phyloP scores from a whole-genome alignment of 2,113 vertebrate genomes.

The Neotoma lepida region DNA sequence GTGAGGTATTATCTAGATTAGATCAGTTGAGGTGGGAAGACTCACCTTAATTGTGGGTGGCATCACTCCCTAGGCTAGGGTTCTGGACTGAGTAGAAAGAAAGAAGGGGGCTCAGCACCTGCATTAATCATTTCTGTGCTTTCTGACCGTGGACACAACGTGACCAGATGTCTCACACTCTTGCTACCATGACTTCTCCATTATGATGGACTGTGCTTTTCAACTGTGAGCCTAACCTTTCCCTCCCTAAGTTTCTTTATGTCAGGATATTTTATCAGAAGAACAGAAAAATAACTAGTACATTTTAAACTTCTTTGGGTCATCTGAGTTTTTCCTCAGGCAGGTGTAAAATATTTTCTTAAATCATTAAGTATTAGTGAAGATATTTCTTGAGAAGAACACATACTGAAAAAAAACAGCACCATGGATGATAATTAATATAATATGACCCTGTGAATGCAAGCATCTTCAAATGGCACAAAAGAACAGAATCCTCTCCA shows the following conservation, averaged over 20 bases:
- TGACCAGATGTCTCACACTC: neutral
- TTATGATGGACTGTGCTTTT: neutral
- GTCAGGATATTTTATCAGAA: neutral
- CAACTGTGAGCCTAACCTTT: neutral
- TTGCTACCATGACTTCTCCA: neutral
- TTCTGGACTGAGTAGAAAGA: neutral
- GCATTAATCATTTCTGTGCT: neutral
- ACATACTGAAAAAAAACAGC: slow-evolving; percentile 23
- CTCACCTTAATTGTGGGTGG: neutral
- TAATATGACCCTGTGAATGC: slow-evolving; percentile 49
- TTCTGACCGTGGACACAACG: neutral
- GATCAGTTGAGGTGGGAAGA: neutral
- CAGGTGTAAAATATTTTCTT: slow-evolving; percentile 44
- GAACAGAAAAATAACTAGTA: neutral
- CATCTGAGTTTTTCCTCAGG: neutral
- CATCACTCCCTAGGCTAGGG: neutral
- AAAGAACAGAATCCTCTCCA: slow-evolving; percentile 14
- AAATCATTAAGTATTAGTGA: neutral
- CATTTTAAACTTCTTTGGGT: neutral
- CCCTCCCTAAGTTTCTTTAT: neutral
- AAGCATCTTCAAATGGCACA: neutral
- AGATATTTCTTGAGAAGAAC: slow-evolving; percentile 23
- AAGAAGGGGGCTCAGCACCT: neutral
- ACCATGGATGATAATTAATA: neutral
- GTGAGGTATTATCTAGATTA: neutral